A percentile compares a stretch with the other conserved stretches of the same genome.
Evolutionary conservation across 1,140 invertebrate species (phyloP).

Genomic region (Drosophila miranda): DNA sequence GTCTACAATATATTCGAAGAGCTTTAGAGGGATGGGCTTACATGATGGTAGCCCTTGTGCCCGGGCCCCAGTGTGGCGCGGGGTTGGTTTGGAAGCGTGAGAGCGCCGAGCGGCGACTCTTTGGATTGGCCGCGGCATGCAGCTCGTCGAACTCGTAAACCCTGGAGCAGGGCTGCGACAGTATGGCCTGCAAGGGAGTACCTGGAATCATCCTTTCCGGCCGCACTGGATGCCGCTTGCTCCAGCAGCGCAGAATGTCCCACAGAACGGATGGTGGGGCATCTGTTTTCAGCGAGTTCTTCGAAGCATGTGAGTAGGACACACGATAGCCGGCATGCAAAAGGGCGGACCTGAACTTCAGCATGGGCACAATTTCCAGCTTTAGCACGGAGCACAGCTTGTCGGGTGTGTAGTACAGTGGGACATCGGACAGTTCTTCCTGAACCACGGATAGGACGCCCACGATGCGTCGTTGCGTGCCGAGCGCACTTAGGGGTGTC

Average conservation of each 20-base stretch:
- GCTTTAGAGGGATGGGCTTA: slow-evolving; percentile 76
- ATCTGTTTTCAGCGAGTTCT: slow-evolving; percentile 96
- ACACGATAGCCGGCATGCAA: slow-evolving; percentile 96
- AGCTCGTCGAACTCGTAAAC: slow-evolving; percentile 86
- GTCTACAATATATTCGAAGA: background rate
- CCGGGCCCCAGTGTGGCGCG: slow-evolving; percentile 93
- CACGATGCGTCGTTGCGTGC: slow-evolving; percentile 89
- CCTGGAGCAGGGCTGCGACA: slow-evolving; percentile 83
- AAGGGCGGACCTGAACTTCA: slow-evolving; percentile 92
- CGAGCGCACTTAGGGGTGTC: slow-evolving; percentile 82
- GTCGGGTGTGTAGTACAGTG: slow-evolving; percentile 93
- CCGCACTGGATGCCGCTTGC: slow-evolving; percentile 86
- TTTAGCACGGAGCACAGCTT: slow-evolving; percentile 87
- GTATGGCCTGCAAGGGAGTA: slow-evolving; percentile 84
- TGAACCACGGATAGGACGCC: slow-evolving; percentile 88
- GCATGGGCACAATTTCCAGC: slow-evolving; percentile 86
- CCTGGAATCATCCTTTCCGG: slow-evolving; percentile 84
- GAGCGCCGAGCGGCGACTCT: slow-evolving; percentile 88
- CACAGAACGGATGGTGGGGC: slow-evolving; percentile 94
- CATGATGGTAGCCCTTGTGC: slow-evolving; percentile 88
- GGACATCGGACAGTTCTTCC: slow-evolving; percentile 92
- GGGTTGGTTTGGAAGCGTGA: slow-evolving; percentile 95
- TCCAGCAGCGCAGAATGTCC: slow-evolving; percentile 96
- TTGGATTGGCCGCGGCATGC: slow-evolving; percentile 90
- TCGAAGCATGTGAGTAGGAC: slow-evolving; percentile 94